Base-by-base conservation (phyloP, 2,113 vertebrate genomes). In the Eurystomus gularis region DNA sequence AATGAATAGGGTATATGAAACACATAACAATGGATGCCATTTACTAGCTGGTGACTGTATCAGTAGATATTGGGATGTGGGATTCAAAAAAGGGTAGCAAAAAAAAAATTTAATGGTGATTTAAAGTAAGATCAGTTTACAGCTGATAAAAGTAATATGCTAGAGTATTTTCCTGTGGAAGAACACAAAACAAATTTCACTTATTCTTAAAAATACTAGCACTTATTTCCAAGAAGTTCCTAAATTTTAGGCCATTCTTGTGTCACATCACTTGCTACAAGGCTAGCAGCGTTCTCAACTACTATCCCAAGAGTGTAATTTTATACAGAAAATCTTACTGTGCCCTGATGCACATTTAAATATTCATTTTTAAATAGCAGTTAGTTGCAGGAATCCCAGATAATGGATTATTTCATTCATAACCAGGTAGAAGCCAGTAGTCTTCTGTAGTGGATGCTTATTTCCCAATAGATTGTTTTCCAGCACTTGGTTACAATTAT, bases 11-110 rank as follows among this genome's bases (percentile, higher is more conserved):
- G 13, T 24, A 49, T 48, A 35, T 54, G 17, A 62, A 87, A 28
- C 9, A 44, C 0, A 0, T 11, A 37, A 40, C 4, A 19, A 10
- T 5, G 21, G n/a, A 44, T 58, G 17, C 3, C 46, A 71, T 26
- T 76, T 65, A 54, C 6, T 42, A 57, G 21, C 8, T 37, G 49
- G 16, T 31, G 42, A 48, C 10, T 35, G 13, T 7, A 25, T 17
- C 33, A 78, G 18, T 37, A 24, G 21, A 31, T 55, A 89, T 5
- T 78, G 35, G 14, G 24, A 78, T 40, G 17, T 6, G 28, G 4
- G 5, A 75, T 61, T 52, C 16, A 65, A 64, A 46, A 57, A 4
- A 44, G 2, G 2, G 5, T 6, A 48, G 29, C 26, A n/a, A 77
- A 83, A n/a, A 77, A 83, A 91, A 49, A 37, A 29, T 12, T 9